Evolutionary conservation across 2,888 invertebrate genomes (phyloP).

Genomic region (Sipha maydis): DNA sequence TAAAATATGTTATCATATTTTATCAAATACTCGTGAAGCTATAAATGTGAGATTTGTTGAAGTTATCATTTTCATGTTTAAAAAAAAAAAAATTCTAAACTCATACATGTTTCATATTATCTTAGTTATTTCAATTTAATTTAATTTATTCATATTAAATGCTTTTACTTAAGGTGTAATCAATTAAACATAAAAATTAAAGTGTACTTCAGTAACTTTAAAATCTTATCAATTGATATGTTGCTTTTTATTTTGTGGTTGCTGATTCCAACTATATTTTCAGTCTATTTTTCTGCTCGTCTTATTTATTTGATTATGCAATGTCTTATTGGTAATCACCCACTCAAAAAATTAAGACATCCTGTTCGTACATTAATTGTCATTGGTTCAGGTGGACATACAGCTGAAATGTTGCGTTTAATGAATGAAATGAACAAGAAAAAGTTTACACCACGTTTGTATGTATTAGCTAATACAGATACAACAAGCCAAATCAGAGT

Average conservation of each 20-base stretch:
- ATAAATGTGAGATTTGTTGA: background rate
- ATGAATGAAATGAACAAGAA: conserved; percentile 73
- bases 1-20: conserved; percentile 10
- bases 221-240: background rate
- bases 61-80: too few relatives aligned
- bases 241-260: background rate
- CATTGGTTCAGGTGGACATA: conserved; percentile 90
- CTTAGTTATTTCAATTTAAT: background rate
- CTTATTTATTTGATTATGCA: conserved; percentile 26
- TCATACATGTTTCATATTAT: too few relatives aligned
- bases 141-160: background rate
- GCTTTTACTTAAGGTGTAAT: background rate
- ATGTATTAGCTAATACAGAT: conserved; percentile 83
- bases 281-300: conserved; percentile 22
- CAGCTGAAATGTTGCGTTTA: conserved; percentile 89
- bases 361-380: conserved; percentile 72
- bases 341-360: conserved; percentile 51
- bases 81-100: too few relatives aligned
- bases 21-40: background rate
- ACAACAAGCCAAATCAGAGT: conserved; percentile 79
- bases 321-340: conserved; percentile 35
- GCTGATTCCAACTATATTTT: conserved; percentile 2
- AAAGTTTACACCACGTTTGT: conserved; percentile 79
- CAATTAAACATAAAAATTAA: background rate
- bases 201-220: background rate